These are phyloP conservation scores for Neotragus pygmaeus DNA, from an alignment of 2,113 vertebrate genomes.

Conservation along the genomic window DNA sequence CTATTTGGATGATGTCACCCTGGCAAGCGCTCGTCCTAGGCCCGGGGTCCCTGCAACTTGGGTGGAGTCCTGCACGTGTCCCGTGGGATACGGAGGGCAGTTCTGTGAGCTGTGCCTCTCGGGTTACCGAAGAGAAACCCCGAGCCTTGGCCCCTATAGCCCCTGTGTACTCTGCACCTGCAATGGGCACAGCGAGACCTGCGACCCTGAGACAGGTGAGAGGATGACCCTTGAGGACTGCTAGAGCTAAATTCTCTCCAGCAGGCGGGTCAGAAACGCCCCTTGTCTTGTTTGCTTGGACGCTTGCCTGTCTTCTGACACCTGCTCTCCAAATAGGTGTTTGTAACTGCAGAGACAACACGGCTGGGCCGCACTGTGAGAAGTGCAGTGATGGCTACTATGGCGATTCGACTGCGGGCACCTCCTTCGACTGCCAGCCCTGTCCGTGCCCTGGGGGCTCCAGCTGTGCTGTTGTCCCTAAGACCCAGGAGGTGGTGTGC, in stretches of 20 bases:
- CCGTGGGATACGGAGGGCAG: conserved; percentile 91
- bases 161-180: conserved; percentile 92
- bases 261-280: not conserved
- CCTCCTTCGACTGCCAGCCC: conserved; percentile 84
- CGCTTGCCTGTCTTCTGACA: not conserved
- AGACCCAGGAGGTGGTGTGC: conserved; percentile 93
- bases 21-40: conserved; percentile 86
- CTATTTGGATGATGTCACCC: conserved; percentile 89
- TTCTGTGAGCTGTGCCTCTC: conserved; percentile 91
- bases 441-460: conserved; percentile 92
- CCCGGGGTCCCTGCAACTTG: conserved; percentile 85
- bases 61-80: conserved; percentile 96
- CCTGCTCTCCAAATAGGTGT: conserved; percentile 78
- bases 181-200: conserved; percentile 92
- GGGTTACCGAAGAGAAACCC: conserved; percentile 88
- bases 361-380: conserved; percentile 91
- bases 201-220: conserved; percentile 88
- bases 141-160: conserved; percentile 87
- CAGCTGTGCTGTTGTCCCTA: conserved; percentile 90
- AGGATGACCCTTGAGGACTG: not conserved
- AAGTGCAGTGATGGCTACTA: conserved; percentile 93
- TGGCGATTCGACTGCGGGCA: conserved; percentile 89
- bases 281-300: not conserved
- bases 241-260: not conserved
- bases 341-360: conserved; percentile 92